These are phyloP conservation scores for Sebastes iracundus DNA, from an alignment of 2,797 vertebrate species.

Conservation along the genomic window DNA sequence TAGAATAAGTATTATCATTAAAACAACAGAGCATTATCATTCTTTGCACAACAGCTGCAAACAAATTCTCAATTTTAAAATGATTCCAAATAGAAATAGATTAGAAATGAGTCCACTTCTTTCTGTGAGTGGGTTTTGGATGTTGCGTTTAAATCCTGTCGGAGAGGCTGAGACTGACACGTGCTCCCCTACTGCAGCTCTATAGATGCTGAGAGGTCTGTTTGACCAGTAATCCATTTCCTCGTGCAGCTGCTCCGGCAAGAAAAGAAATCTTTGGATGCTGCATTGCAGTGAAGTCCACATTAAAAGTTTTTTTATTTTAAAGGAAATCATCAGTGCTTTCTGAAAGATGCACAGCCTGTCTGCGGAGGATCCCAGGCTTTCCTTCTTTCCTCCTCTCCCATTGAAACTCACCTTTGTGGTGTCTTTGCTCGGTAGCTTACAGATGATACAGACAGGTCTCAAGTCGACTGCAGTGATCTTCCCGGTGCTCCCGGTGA, in stretches of 20 bases:
- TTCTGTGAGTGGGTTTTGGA: not conserved
- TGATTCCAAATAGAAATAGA: not conserved
- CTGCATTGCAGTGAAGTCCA: conserved; percentile 31
- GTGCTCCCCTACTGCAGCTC: conserved; percentile 11
- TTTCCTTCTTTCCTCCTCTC: not conserved
- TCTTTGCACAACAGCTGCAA: not conserved
- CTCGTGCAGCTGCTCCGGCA: conserved; percentile 15
- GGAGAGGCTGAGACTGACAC: conserved; percentile 7
- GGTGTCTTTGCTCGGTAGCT: conserved; percentile 71
- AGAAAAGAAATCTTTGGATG: conserved; percentile 12
- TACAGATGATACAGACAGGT: conserved; percentile 79
- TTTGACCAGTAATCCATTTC: conserved; percentile 44
- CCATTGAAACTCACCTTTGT: conserved; percentile 79
- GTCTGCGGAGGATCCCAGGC: not conserved
- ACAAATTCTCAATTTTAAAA: not conserved
- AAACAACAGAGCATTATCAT: not conserved
- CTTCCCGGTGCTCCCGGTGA: conserved; percentile 62
- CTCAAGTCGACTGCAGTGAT: conserved; percentile 83
- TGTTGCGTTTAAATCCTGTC: conserved; percentile 28
- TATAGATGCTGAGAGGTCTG: conserved; percentile 44
- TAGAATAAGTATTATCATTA: not conserved
- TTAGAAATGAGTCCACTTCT: conserved; percentile 17
- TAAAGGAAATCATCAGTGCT: not conserved
- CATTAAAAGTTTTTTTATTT: conserved; percentile 1
- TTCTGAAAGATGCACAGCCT: conserved; percentile 26